Base-by-base conservation (phyloP, 2,113 vertebrate genomes). In the Pterocles gutturalis region DNA sequence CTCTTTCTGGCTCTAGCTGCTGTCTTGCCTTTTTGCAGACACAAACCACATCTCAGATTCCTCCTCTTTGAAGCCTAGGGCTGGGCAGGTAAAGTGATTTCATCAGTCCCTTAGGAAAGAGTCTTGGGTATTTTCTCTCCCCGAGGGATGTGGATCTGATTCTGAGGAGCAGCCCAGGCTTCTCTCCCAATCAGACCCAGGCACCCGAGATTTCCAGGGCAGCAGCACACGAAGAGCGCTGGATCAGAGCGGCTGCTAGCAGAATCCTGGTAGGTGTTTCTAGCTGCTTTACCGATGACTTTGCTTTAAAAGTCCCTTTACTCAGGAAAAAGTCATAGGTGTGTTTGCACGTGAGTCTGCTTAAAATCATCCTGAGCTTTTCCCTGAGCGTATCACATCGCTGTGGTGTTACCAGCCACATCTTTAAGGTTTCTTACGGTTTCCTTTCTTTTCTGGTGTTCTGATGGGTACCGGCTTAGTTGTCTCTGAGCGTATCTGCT, bases 1-100 rank as follows among this genome's bases (percentile, higher is more conserved):
- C 96, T 51, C 93, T 96, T 97, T 97, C 82, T 97, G n/a, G 5
- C 87, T 65, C 80, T 80, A 76, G 80, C 72, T 87, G 66, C 36
- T 77, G 70, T 96, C 87, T 93, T 80, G 95, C 85, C 88, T 18
- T 79, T 84, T 76, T 70, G 60, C 83, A 92, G 54, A 73, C 78
- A 95, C 90, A 97, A 15, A 5, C 86, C 92, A 65, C 91, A 93
- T 62, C 92, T 87, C 89, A 24, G 41, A 86, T 93, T 88, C 82
- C 77, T 94, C 66, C 83, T 85, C 87, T 83, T 83, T 61, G 96
- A 93, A 91, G 69, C 41, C 72, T 6, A 2, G 4, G 73, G 69
- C 72, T 51, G 75, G 53, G 87, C 91, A 95, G 95, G 94, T 94
- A 36, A 66, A 92, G 76, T 20, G 26, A 36, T 55, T 73, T 75